These are phyloP conservation scores for Tenthredo mesomela DNA, from an alignment of 2,888 invertebrate genomes.

Conservation along the genomic window DNA sequence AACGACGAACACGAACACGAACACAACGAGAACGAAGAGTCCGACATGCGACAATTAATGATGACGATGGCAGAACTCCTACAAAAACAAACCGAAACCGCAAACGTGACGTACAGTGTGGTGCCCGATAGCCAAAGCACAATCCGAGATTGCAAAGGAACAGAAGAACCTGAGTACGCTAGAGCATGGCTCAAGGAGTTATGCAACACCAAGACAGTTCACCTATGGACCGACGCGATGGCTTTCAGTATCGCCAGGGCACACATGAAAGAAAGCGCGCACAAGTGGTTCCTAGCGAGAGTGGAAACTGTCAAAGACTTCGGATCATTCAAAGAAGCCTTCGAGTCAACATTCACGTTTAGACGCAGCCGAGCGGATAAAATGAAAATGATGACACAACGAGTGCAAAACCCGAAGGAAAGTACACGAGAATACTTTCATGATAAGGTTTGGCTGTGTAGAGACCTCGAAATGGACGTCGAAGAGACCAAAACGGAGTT, in stretches of 20 bases:
- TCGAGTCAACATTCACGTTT: neutral
- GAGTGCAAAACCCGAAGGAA: constrained; percentile 50
- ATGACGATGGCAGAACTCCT: neutral
- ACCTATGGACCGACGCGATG: constrained; percentile 35
- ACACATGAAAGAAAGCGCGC: constrained; percentile 14
- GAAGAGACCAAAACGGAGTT: constrained; percentile 53
- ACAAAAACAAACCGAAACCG: neutral
- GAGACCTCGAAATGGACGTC: constrained; percentile 31
- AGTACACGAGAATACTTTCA: constrained; percentile 51
- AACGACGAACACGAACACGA: neutral
- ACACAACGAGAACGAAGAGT: too few species aligned
- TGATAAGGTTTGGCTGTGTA: constrained; percentile 56
- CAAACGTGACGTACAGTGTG: neutral
- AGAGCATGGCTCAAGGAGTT: constrained; percentile 42
- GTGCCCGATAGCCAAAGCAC: constrained; percentile 1
- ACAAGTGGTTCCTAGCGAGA: constrained; percentile 44
- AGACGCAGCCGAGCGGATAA: constrained; percentile 40
- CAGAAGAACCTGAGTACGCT: constrained; percentile 15
- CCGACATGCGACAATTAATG: neutral
- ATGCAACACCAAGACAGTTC: neutral
- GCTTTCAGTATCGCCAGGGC: constrained; percentile 37
- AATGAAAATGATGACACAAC: constrained; percentile 52
- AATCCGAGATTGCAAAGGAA: constrained; percentile 8
- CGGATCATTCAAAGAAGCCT: neutral
- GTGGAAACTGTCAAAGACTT: neutral